Conservation (phyloP, 2,797 vertebrate species). For the Philypnodon macrostomus region DNA sequence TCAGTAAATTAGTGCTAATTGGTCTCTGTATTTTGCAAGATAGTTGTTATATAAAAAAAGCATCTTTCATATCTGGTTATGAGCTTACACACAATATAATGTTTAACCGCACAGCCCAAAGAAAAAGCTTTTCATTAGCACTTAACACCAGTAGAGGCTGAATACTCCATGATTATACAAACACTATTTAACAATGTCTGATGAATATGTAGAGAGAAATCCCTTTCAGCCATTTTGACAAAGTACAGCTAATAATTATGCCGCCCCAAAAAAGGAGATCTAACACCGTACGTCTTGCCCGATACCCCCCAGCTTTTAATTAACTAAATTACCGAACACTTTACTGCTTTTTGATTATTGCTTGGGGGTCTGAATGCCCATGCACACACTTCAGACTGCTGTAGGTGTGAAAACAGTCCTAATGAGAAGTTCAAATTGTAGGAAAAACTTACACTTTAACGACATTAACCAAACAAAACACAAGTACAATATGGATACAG, state of each 20-base stretch:
- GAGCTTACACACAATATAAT: conserved; percentile 19
- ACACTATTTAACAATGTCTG: conserved; percentile 72
- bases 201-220: conserved; percentile 78
- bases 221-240: conserved; percentile 72
- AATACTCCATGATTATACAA: conserved; percentile 62
- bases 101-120: conserved; percentile 23
- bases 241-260: conserved; percentile 73
- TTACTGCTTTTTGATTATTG: conserved; percentile 73
- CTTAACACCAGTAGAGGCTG: conserved; percentile 37
- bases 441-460: conserved; percentile 28
- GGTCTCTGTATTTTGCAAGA: conserved; percentile 28
- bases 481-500: conserved; percentile 38
- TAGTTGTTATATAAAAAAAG: conserved; percentile 20
- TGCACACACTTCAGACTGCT: conserved; percentile 34
- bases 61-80: conserved; percentile 30
- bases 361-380: conserved; percentile 72
- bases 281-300: conserved; percentile 55
- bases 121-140: conserved; percentile 38
- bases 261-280: conserved; percentile 70
- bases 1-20: conserved; percentile 58
- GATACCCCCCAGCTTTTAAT: conserved; percentile 81
- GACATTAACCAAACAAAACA: conserved; percentile 26
- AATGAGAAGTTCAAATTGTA: conserved; percentile 49
- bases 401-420: conserved; percentile 54
- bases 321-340: conserved; percentile 78